phyloP scores from a whole-genome alignment of 2,888 invertebrate species.

The Tipula helvola region DNA sequence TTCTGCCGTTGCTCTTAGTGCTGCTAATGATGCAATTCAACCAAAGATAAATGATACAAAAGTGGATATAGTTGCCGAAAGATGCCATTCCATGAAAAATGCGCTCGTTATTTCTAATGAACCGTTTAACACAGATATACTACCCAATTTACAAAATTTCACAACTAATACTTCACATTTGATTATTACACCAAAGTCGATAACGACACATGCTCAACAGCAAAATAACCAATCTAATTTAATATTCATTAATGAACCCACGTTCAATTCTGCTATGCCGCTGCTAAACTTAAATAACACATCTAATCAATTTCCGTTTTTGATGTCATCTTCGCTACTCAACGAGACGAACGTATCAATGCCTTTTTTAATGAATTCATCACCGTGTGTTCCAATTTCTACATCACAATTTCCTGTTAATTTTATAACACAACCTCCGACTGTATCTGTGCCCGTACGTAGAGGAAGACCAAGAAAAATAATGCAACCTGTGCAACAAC shows the following conservation, averaged over 20 bases:
- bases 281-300: neutral
- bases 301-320: neutral
- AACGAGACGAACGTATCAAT: neutral
- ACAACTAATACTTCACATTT: neutral
- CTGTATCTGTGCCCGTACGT: neutral
- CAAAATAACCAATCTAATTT: neutral
- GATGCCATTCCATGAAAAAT: neutral
- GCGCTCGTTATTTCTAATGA: neutral
- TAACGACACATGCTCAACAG: neutral
- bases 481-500: neutral
- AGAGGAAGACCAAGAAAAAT: neutral
- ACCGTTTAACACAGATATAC: neutral
- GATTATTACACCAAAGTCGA: neutral
- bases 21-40: neutral
- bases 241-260: neutral
- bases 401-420: neutral
- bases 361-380: neutral
- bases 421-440: neutral
- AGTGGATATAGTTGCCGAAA: neutral
- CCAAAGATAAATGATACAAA: neutral
- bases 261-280: neutral
- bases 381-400: neutral
- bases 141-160: neutral
- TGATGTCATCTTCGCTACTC: neutral
- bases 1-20: neutral